A percentile compares a stretch with the other conserved stretches of the same genome.
phyloP scores from a whole-genome alignment of 2,113 vertebrate species.

The Uria aalge region DNA sequence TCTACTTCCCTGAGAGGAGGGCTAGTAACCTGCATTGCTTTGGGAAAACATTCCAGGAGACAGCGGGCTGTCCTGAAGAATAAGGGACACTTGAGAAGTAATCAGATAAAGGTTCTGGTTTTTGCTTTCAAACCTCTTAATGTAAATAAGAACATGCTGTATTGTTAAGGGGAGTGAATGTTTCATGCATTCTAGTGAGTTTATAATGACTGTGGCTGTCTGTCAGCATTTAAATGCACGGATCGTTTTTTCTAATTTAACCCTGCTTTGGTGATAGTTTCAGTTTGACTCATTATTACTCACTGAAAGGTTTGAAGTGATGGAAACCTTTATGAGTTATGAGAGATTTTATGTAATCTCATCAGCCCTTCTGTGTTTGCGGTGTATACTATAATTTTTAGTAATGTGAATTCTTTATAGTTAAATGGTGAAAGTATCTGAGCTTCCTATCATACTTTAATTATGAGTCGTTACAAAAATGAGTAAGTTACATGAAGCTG shows the following conservation, averaged over 20 bases:
- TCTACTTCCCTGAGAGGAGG: not conserved
- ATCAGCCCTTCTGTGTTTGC: not conserved
- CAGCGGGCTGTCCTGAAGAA: not conserved
- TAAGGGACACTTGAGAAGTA: not conserved
- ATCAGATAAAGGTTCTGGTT: not conserved
- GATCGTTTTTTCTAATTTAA: not conserved
- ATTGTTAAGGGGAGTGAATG: not conserved
- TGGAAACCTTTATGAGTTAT: not conserved
- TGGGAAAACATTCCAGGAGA: not conserved
- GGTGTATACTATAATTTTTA: not conserved
- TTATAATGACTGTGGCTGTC: not conserved
- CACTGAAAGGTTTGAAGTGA: not conserved
- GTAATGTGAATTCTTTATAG: not conserved
- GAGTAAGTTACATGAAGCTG: not conserved
- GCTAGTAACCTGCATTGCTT: not conserved
- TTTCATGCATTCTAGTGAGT: not conserved
- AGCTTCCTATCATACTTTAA: not conserved
- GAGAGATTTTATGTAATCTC: not conserved
- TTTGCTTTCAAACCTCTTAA: not conserved
- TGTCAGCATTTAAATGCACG: not conserved
- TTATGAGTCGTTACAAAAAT: not conserved
- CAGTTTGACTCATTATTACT: not conserved
- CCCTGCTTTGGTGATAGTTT: not conserved
- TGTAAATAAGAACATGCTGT: not conserved
- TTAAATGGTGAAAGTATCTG: not conserved